Base-by-base conservation (phyloP, 2,888 invertebrate genomes). In the Idaea aversata region DNA sequence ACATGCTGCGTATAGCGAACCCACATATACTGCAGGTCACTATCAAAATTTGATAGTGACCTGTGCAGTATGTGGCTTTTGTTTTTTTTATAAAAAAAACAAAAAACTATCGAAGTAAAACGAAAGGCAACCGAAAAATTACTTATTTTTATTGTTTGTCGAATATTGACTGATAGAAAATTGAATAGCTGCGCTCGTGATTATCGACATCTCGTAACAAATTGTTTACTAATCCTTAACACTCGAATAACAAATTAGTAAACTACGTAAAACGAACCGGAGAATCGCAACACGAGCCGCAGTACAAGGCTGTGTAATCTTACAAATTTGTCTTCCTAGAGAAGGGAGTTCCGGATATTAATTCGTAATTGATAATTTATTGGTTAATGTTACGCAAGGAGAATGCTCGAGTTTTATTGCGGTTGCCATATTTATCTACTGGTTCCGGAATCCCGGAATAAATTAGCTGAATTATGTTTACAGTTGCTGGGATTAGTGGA, bases 341-440 rank as follows among this genome's bases (percentile, higher is more conserved):
- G 72, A 69, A 65, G 66, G 58, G 61, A 66, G 71, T 75, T 69
- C 70, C 65, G 71, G 70, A 77, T 71, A 77, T 78, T 75, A 72
- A 75, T 74, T 75, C 70, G 67, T 75, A 73, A 72, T 74, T 77
- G 76, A 71, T 77, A 77, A 82, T 79, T 80, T 82, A 82, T 75
- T 65, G 72, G 67, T 38, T 64, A 57, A 70, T 65, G 70, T 68
- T 67, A 68, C 67, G 62, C 63, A 60, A 67, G 61, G 61, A 36
- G 64, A 61, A 64, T 47, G 61, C 57, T 62, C 61, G 65, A 62
- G 64, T 62, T 65, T 69, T 71, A 70, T 66, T 70, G 67, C 68
- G 64, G 47, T 47, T 47, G 7, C 47, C 47, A 13, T 47, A 47
- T 47, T 47, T 47, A 47, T 47, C 6, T 47, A 47, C 13, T 47